Evolutionary conservation across 2,888 invertebrate species (phyloP).

Genomic region (Drosophila robusta): DNA sequence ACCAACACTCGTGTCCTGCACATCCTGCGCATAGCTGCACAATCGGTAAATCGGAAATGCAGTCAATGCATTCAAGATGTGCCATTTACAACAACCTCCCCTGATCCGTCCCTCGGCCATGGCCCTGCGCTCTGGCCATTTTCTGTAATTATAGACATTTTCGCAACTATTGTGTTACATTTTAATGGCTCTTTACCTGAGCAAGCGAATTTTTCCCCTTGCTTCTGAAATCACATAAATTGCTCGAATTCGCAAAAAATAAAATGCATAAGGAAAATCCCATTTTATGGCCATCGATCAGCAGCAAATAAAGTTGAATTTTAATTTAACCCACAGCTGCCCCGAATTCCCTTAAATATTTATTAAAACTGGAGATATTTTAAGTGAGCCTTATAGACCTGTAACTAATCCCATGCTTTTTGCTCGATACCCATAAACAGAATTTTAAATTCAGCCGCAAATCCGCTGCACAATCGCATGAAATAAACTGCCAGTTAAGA

Average conservation of each 20-base stretch:
- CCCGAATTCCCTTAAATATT: too few relatives aligned
- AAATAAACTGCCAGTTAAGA: constrained; percentile 32
- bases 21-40: constrained; percentile 54
- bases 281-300: constrained; percentile 5
- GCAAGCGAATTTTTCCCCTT: constrained; percentile 21
- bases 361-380: background rate
- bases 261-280: constrained; percentile 7
- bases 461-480: constrained; percentile 17
- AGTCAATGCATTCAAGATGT: constrained; percentile 60
- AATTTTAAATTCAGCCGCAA: constrained; percentile 26
- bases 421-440: constrained; percentile 32
- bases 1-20: constrained; percentile 68
- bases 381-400: background rate
- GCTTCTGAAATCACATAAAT: constrained; percentile 30
- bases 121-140: constrained; percentile 37
- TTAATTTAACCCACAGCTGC: background rate
- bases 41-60: constrained; percentile 66
- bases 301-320: background rate
- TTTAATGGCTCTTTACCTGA: constrained; percentile 71
- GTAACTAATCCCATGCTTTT: constrained; percentile 19
- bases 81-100: constrained; percentile 33
- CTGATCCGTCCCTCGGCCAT: background rate
- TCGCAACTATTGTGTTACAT: constrained; percentile 74
- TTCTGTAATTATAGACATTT: constrained; percentile 74
- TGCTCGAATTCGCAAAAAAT: constrained; percentile 14